These are phyloP conservation scores for Atta cephalotes DNA, from an alignment of 1,140 invertebrate species.

Conservation along the genomic window DNA sequence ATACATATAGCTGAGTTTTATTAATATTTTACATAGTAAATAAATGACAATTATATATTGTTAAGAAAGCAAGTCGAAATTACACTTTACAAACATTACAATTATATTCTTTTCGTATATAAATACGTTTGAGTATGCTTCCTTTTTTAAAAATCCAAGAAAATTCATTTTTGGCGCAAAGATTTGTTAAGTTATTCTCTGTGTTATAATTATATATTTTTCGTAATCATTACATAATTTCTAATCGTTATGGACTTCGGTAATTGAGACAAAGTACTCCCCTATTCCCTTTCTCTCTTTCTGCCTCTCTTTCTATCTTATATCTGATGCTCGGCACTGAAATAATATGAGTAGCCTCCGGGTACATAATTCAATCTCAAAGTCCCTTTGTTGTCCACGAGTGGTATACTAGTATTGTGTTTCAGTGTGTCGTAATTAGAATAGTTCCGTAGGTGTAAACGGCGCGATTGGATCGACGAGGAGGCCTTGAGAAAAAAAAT, in stretches of 20 bases:
- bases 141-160: neutral
- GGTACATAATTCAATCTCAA: conserved; percentile 49
- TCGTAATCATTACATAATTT: conserved; percentile 38
- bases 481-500: conserved; percentile 49
- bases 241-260: conserved; percentile 6
- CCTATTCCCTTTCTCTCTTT: neutral
- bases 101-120: neutral
- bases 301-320: neutral
- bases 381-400: conserved; percentile 46
- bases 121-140: neutral
- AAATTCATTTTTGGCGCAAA: neutral
- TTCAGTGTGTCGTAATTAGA: conserved; percentile 66
- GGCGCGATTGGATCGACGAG: conserved; percentile 49
- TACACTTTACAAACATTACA: neutral
- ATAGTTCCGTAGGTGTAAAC: conserved; percentile 68
- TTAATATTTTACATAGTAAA: neutral
- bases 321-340: conserved; percentile 7
- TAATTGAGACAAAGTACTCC: neutral
- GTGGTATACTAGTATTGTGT: conserved; percentile 28
- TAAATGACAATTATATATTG: neutral
- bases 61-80: neutral
- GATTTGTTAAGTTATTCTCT: neutral
- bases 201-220: neutral
- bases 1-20: neutral
- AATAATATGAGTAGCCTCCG: conserved; percentile 39